These are phyloP conservation scores for Pseudomugil gertrudae DNA, from an alignment of 2,797 vertebrate species.

Conservation along the genomic window DNA sequence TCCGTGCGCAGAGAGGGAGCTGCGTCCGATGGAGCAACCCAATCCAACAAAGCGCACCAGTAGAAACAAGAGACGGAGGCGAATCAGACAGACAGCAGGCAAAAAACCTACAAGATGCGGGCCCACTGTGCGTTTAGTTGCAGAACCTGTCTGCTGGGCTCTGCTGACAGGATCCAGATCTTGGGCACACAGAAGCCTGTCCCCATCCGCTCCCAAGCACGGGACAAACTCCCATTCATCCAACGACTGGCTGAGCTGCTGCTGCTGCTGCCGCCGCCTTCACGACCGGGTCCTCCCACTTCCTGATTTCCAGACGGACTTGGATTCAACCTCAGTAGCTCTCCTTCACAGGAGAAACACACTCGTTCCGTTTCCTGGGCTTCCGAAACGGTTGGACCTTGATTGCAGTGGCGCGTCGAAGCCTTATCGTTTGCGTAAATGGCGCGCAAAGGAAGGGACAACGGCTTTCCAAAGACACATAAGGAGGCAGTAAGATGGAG, in stretches of 20 bases:
- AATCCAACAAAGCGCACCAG: conserved; percentile 78
- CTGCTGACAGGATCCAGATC: conserved; percentile 57
- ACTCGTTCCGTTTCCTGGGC: conserved; percentile 17
- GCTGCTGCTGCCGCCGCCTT: conserved; percentile 60
- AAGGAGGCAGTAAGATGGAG: conserved; percentile 43
- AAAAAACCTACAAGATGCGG: conserved; percentile 34
- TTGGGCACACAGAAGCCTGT: conserved; percentile 59
- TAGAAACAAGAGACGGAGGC: conserved; percentile 21
- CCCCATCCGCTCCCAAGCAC: conserved; percentile 67
- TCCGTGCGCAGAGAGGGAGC: conserved; percentile 56
- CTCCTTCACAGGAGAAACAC: conserved; percentile 61
- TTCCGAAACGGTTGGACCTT: conserved; percentile 52
- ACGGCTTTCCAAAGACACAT: conserved; percentile 50
- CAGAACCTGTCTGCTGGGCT: conserved; percentile 47
- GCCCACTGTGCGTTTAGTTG: conserved; percentile 35
- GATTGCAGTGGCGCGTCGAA: conserved; percentile 42
- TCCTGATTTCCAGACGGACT: conserved; percentile 80
- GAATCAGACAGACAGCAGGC: conserved; percentile 39
- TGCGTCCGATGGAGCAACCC: conserved; percentile 64
- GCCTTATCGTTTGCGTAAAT: conserved; percentile 69
- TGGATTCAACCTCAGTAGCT: conserved; percentile 59
- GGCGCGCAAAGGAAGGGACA: conserved; percentile 66
- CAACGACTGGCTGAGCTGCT: conserved; percentile 60
- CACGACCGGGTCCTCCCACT: conserved; percentile 78
- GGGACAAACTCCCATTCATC: conserved; percentile 84